These are phyloP conservation scores for Pemphredon lugubris DNA, from an alignment of 2,888 invertebrate genomes.

Conservation along the genomic window DNA sequence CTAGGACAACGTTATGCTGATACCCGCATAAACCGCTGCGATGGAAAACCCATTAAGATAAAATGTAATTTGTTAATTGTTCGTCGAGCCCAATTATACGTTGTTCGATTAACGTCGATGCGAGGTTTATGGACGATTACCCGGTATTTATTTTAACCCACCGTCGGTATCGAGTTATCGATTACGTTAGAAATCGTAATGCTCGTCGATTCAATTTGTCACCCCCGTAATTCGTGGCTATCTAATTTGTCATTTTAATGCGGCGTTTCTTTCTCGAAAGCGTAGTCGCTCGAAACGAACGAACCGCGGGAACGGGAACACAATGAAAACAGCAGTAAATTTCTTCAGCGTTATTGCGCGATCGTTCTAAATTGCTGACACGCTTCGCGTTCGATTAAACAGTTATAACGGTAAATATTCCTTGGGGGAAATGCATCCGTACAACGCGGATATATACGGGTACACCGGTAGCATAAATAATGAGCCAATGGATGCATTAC, in stretches of 20 bases:
- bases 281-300: too few species aligned
- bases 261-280: too few species aligned
- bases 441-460: constrained; percentile 13
- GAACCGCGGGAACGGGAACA: too few species aligned
- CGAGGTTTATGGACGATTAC: constrained; percentile 5
- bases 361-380: not conserved
- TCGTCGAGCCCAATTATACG: constrained; percentile 12
- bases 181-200: not conserved
- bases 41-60: constrained; percentile 12
- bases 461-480: constrained; percentile 36
- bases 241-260: too few species aligned
- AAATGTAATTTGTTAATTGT: constrained; percentile 31
- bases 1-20: not conserved
- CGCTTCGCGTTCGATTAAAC: constrained; percentile 15
- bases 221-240: too few species aligned
- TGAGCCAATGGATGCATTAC: constrained; percentile 43
- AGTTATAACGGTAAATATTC: constrained; percentile 34
- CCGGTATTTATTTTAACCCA: constrained; percentile 1
- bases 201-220: too few species aligned
- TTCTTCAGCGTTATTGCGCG: not conserved
- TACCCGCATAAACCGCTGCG: not conserved
- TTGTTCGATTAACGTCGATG: constrained; percentile 21
- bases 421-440: constrained; percentile 29
- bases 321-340: too few species aligned
- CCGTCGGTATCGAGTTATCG: not conserved